Conservation (phyloP, 2,113 vertebrate genomes). For the Leptosomus discolor region DNA sequence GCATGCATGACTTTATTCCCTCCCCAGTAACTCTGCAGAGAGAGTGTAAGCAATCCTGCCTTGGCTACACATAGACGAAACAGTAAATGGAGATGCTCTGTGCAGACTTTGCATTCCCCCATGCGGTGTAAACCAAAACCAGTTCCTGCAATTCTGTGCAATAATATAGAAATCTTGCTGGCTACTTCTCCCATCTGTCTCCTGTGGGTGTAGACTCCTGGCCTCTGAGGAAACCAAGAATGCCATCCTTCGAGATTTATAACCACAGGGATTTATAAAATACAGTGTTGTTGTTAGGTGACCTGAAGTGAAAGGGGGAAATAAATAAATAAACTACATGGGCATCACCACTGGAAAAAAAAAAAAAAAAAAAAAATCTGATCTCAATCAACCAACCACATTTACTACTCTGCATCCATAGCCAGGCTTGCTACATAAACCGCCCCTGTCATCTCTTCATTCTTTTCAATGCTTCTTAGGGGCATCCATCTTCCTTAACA, state of each 20-base stretch:
- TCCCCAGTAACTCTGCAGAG: background rate
- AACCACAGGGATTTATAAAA: constrained; percentile 46
- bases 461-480: constrained; percentile 24
- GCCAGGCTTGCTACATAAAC: constrained; percentile 14
- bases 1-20: background rate
- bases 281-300: background rate
- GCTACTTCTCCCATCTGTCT: background rate
- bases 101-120: background rate
- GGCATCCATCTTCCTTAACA: constrained; percentile 61
- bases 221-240: constrained; percentile 36
- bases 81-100: constrained; percentile 40
- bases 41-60: background rate
- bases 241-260: constrained; percentile 25
- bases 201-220: constrained; percentile 24
- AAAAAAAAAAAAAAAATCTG: background rate
- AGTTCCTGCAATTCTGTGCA: constrained; percentile 52
- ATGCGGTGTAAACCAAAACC: constrained; percentile 46
- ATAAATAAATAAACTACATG: constrained; percentile 46
- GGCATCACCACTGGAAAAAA: background rate
- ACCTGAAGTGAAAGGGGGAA: background rate
- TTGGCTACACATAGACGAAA: background rate
- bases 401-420: background rate
- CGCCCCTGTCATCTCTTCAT: background rate
- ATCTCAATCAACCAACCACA: constrained; percentile 41
- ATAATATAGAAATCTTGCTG: constrained; percentile 36